Percentiles rank a stretch among this genome's conserved stretches.
Evolutionary conservation across 2,888 invertebrate species (phyloP).

Genomic region (Apoderus coryli): DNA sequence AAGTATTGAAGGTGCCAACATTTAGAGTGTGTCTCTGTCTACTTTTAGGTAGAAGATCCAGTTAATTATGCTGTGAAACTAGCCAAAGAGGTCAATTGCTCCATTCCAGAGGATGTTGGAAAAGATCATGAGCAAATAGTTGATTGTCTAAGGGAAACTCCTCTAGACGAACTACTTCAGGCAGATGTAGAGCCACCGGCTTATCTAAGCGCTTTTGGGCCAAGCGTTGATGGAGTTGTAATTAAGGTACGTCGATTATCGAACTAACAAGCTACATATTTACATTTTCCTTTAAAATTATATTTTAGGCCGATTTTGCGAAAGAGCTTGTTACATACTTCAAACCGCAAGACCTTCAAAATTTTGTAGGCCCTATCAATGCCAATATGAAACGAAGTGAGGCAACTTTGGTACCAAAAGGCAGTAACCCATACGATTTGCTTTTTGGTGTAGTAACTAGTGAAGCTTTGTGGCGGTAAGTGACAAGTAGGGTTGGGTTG

Average conservation of each 20-base stretch:
- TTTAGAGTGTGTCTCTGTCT: too few species aligned
- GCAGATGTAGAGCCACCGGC: conserved; percentile 68
- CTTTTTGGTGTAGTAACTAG: conserved; percentile 84
- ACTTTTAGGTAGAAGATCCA: conserved; percentile 53
- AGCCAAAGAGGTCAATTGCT: conserved; percentile 69
- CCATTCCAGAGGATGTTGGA: conserved; percentile 64
- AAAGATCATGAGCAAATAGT: conserved; percentile 74
- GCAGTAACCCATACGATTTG: conserved; percentile 62
- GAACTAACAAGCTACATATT: too few species aligned
- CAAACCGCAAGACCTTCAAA: conserved; percentile 47
- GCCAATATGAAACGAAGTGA: conserved; percentile 47
- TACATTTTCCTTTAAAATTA: too few species aligned
- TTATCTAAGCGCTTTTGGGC: conserved; percentile 79
- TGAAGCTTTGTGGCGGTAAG: conserved; percentile 87
- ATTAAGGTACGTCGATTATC: too few species aligned
- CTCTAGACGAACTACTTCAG: conserved; percentile 56
- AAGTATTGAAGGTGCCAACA: too few species aligned
- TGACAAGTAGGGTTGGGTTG: too few species aligned
- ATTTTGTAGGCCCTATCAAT: conserved; percentile 45
- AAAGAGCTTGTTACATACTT: conserved; percentile 63
- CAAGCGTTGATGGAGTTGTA: conserved; percentile 91
- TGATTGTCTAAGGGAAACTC: conserved; percentile 65
- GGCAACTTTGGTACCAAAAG: conserved; percentile 40
- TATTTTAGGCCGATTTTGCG: conserved; percentile 69
- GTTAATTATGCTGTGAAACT: conserved; percentile 67